Evolutionary conservation across 2,888 invertebrate genomes (phyloP).

Genomic region (Sarcophaga rosellei): DNA sequence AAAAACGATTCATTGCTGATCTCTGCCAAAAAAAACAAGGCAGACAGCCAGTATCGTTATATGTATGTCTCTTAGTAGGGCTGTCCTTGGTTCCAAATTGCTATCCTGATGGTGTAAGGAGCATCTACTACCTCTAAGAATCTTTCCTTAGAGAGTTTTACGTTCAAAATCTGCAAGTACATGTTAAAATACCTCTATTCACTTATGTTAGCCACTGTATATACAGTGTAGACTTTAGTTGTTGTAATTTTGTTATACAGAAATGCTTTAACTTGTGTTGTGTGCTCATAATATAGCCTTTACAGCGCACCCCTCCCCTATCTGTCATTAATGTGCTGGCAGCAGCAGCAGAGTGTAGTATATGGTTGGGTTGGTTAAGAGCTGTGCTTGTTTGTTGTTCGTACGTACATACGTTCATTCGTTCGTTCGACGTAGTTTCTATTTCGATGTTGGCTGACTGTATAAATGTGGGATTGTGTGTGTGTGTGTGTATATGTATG

Average conservation of each 20-base stretch:
- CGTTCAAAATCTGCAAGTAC: too few relatives aligned
- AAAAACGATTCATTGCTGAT: too few relatives aligned
- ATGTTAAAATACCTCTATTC: too few relatives aligned
- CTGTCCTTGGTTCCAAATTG: too few relatives aligned
- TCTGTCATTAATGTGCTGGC: conserved; percentile 11
- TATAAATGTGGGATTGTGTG: background rate
- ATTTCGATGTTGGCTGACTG: background rate
- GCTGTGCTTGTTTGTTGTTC: conserved; percentile 9
- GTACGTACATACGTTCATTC: conserved; percentile 34
- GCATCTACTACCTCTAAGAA: too few relatives aligned
- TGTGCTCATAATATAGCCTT: conserved; percentile 44
- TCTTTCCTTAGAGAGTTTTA: too few relatives aligned
- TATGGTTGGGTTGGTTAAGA: conserved; percentile 38
- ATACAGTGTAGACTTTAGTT: background rate
- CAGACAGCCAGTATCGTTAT: too few relatives aligned
- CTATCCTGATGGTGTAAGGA: too few relatives aligned
- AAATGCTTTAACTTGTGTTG: conserved; percentile 61
- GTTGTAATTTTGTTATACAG: conserved; percentile 22
- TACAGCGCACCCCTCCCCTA: conserved; percentile 43
- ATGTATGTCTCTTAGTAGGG: too few relatives aligned
- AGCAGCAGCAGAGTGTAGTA: conserved; percentile 15
- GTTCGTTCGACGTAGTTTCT: conserved; percentile 42
- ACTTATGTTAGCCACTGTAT: background rate
- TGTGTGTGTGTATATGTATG: conserved; percentile 45
- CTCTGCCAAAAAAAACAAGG: too few relatives aligned